These are phyloP conservation scores for Tachuris rubrigastra DNA, from an alignment of 2,113 vertebrate species.

Conservation along the genomic window DNA sequence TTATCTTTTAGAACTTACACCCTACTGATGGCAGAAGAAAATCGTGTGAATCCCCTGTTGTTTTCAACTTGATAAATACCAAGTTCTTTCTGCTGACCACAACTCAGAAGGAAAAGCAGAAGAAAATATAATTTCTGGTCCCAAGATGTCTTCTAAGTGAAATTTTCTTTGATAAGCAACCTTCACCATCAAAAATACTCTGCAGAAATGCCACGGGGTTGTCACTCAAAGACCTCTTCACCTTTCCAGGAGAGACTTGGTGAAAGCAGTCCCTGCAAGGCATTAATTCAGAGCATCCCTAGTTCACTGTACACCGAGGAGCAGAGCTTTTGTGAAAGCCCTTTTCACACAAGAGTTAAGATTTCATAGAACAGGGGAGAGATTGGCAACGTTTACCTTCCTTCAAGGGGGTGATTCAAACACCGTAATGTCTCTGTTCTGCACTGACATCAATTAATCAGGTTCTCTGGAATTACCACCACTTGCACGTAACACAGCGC, in stretches of 20 bases:
- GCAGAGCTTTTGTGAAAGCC: neutral
- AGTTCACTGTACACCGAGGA: neutral
- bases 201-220: accelerated
- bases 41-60: neutral
- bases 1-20: neutral
- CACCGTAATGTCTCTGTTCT: neutral
- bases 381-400: neutral
- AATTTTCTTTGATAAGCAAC: neutral
- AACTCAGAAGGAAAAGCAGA: neutral
- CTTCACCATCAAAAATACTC: neutral
- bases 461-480: neutral
- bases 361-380: neutral
- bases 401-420: neutral
- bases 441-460: neutral
- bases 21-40: neutral
- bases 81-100: neutral
- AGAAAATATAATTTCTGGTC: neutral
- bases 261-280: neutral
- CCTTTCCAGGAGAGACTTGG: neutral
- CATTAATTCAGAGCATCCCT: neutral
- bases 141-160: neutral
- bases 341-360: neutral
- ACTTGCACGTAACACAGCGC: neutral
- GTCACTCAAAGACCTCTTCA: neutral
- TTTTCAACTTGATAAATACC: neutral